These are phyloP conservation scores for Xylocopa sonorina DNA, from an alignment of 1,140 invertebrate genomes.

Conservation along the genomic window DNA sequence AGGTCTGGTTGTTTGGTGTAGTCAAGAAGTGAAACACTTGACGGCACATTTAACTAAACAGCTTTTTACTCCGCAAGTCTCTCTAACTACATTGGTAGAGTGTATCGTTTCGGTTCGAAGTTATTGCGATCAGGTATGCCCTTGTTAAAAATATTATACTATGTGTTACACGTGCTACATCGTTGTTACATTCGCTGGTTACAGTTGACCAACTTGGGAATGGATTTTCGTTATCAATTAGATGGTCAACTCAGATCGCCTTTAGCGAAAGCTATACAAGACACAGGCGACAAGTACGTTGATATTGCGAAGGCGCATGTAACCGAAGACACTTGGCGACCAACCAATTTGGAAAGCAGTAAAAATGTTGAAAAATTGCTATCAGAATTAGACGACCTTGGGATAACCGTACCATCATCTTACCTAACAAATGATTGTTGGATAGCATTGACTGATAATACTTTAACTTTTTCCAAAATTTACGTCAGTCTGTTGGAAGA, in stretches of 20 bases:
- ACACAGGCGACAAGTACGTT: conserved; percentile 88
- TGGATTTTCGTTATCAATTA: conserved; percentile 93
- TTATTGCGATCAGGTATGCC: conserved; percentile 89
- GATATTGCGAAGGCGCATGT: conserved; percentile 88
- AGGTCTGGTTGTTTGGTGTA: conserved; percentile 96
- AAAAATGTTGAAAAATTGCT: conserved; percentile 81
- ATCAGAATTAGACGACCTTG: conserved; percentile 80
- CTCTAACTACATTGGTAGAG: conserved; percentile 91
- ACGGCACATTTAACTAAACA: conserved; percentile 93
- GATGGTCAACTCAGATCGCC: conserved; percentile 89
- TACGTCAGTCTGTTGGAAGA: conserved; percentile 87
- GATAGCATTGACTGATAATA: conserved; percentile 88
- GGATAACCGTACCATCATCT: conserved; percentile 72
- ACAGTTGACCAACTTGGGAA: conserved; percentile 87
- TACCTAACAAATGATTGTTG: conserved; percentile 84
- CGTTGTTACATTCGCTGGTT: too few species aligned
- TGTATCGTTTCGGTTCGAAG: conserved; percentile 90
- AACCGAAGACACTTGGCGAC: conserved; percentile 88
- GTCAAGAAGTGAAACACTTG: conserved; percentile 91
- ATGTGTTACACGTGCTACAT: too few species aligned
- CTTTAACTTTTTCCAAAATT: conserved; percentile 87
- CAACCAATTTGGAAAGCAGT: conserved; percentile 85
- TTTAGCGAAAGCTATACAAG: conserved; percentile 84
- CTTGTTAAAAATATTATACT: too few species aligned
- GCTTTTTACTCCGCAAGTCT: conserved; percentile 95